Conservation (phyloP, 2,797 vertebrate genomes). For the Pogonophryne albipinna region DNA sequence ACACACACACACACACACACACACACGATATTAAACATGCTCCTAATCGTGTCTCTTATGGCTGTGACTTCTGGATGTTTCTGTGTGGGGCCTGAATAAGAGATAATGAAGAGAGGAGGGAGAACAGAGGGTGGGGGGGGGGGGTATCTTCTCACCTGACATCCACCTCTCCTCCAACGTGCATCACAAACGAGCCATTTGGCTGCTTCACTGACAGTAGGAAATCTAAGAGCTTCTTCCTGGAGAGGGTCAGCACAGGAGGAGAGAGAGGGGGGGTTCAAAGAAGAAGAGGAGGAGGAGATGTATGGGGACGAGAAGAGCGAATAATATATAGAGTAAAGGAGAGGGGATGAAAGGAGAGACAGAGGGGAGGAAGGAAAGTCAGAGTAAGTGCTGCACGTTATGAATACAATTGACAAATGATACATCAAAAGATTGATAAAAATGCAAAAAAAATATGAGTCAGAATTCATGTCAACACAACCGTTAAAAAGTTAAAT, state of each 20-base stretch:
- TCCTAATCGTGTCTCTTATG: background rate
- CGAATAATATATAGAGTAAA: background rate
- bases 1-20: background rate
- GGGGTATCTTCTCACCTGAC: slow-evolving; percentile 88
- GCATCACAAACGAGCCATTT: slow-evolving; percentile 97
- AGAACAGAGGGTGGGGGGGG: slow-evolving; percentile 4
- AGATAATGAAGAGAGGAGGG: background rate
- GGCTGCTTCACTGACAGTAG: slow-evolving; percentile 93
- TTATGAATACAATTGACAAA: too few species aligned
- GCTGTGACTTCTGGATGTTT: background rate
- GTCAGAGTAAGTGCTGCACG: slow-evolving; percentile 2
- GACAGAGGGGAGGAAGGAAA: background rate
- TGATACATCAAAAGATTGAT: background rate
- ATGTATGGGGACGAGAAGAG: background rate
- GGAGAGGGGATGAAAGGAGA: background rate
- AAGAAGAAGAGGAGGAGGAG: background rate
- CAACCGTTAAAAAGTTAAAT: background rate
- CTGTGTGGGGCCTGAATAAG: background rate
- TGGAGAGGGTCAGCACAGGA: slow-evolving; percentile 63
- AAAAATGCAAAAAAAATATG: background rate
- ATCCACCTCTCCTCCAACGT: slow-evolving; percentile 95
- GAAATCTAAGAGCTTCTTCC: slow-evolving; percentile 94
- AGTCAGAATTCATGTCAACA: background rate
- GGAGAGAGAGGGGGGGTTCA: background rate
- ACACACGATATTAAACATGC: background rate